Evolutionary conservation across 2,797 vertebrate genomes (phyloP), one percentile per base, ranked within the genome.

Genomic region (Anguilla megastoma): DNA sequence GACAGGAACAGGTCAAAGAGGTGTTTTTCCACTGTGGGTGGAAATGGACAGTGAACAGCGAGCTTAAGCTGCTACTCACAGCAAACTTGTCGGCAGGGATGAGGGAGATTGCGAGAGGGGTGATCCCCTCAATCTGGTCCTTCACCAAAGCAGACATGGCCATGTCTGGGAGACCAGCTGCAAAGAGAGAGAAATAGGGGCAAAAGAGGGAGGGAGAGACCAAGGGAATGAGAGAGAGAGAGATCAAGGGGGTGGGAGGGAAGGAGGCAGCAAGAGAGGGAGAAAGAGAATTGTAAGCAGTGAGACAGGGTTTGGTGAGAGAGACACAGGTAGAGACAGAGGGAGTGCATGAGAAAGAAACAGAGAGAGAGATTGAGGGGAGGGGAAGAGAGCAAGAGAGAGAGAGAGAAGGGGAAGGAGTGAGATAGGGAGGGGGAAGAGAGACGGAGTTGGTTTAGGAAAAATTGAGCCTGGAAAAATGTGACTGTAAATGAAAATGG

Each of bases 131-230:
- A 21, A 97, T 95, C 92, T 97, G 96, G 66, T 94, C 94, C 88
- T 92, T 94, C 86, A 96, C 96, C 91, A 97, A 89, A 10, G 96
- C 90, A 30, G 96, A 97, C 95, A 97, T 95, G 36, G 92, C 92
- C 4, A 97, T 94, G 91, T 97, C 96, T 86, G 94, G 92, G 79
- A 97, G 91, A 71, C 96, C 96, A 88, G 94, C 96, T 97, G 91
- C 30, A 89, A 50, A 18, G 33, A 10, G 24, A 48, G 66, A 14
- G 36, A 0, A 48, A 74, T 24, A 27, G 87, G 52, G 27, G 24
- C 1, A 0, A 8, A 56, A 33, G 7, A 33, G 36, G 76, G 63
- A 48, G 18, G 83, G 71, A 6, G 27, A 14, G 71, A 16, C 12
- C 0, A 8, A 21, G 71, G 27, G 30, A 16, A 24, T 2, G 56